Evolutionary conservation across 92 coral and sea anemone species (phyloP).

Genomic region (Phenganax subtilis): DNA sequence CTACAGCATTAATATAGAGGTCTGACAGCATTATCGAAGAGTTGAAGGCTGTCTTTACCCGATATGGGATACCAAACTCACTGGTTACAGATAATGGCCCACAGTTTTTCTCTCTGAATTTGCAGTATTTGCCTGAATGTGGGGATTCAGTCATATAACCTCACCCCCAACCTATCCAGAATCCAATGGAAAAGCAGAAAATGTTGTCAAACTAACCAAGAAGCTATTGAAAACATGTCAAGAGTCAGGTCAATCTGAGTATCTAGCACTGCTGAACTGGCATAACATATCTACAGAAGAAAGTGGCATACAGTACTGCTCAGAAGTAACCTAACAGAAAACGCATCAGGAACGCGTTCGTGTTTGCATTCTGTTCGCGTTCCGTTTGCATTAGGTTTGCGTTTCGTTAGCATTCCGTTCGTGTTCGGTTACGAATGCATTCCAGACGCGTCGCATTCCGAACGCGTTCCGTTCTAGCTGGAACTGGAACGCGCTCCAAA

Average conservation of each 20-base stretch:
- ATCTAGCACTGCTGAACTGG: conserved; percentile 33
- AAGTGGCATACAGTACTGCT: not conserved
- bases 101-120: conserved; percentile 26
- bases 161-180: conserved; percentile 42
- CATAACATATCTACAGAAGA: conserved; percentile 48
- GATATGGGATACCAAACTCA: conserved; percentile 41
- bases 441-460: too few relatives aligned
- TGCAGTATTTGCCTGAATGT: conserved; percentile 30
- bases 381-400: too few relatives aligned
- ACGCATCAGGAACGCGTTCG: too few relatives aligned
- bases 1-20: conserved; percentile 45
- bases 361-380: too few relatives aligned
- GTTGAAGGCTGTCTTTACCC: conserved; percentile 25
- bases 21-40: conserved; percentile 13
- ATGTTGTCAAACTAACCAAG: conserved; percentile 44
- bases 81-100: conserved; percentile 52
- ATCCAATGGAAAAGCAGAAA: conserved; percentile 52
- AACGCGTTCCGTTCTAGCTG: too few relatives aligned
- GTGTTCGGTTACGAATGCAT: too few relatives aligned
- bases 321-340: too few relatives aligned
- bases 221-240: conserved; percentile 43
- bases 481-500: too few relatives aligned
- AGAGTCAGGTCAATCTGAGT: conserved; percentile 46
- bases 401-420: too few relatives aligned
- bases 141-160: conserved; percentile 34